Base-by-base conservation (phyloP, 2,113 vertebrate genomes). In the Gymnobelideus leadbeateri region DNA sequence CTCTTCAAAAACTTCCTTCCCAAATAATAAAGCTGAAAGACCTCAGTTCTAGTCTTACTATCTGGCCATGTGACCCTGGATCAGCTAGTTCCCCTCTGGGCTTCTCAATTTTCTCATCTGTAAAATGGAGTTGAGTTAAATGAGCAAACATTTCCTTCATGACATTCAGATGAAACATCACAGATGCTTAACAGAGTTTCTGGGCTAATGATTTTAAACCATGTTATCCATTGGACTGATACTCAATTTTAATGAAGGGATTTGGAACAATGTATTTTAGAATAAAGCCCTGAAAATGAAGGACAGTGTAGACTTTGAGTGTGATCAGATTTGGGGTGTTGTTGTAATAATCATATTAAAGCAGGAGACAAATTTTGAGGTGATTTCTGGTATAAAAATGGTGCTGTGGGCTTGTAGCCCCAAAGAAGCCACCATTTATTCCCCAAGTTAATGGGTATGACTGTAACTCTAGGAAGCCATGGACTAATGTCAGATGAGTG, bases 281-380 rank as follows among this genome's bases (percentile, higher is more conserved):
- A 21, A n/a, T 25, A 43, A 77, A 77, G 16, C 6, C 61, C 68
- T 77, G 19, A 84, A 84, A 84, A 84, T 84, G 68, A 19, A 84
- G 37, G 5, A 43, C 19, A 84, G 37, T 84, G 19, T 46, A 91
- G 47, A 84, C 14, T 94, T 77, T 93, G 51, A 93, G 92, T 93
- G 89, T 53, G 84, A 77, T 77, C 46, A 94, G 91, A 94, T 46
- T 92, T 90, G 26, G 2, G 51, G 53, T 94, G 12, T 54, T 96
- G 55, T 92, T 51, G 37, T 46, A 49, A 50, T 46, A 95, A 95
- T 94, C 94, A 95, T 57, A 24, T 90, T 95, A 96, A 96, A 92
- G 77, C 10, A 91, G 89, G 28, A 51, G 84, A 54, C 54, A 28
- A 51, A 31, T 55, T 97, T 91, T 92, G 68, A 92, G 28, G 68